Percentiles rank a stretch among this genome's conserved stretches.
Conservation (phyloP, 2,797 vertebrate genomes). For the Catharus ustulatus region DNA sequence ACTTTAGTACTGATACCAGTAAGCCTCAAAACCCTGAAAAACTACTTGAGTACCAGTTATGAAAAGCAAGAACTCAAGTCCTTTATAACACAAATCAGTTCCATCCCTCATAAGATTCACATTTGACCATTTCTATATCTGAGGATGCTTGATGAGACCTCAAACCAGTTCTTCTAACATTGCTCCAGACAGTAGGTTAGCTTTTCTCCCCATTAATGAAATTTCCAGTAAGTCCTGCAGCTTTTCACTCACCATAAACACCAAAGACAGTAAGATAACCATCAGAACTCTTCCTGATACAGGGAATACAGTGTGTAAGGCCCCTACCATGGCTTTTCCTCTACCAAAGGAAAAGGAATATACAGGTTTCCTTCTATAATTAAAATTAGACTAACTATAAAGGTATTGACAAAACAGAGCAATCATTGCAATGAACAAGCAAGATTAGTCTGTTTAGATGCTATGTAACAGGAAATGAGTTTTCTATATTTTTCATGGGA, state of each 20-base stretch:
- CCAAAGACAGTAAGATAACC: not conserved
- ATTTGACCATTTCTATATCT: not conserved
- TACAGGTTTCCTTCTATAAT: not conserved
- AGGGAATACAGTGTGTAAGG: not conserved
- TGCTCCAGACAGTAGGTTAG: not conserved
- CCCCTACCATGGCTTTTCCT: not conserved
- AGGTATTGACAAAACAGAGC: not conserved
- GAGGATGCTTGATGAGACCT: not conserved
- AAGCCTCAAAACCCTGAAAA: not conserved
- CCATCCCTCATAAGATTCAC: not conserved
- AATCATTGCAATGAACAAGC: not conserved
- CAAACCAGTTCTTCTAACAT: not conserved
- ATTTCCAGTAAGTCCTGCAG: not conserved
- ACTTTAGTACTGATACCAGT: not conserved
- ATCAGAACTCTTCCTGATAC: not conserved
- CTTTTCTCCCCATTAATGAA: not conserved
- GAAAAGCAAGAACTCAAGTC: not conserved
- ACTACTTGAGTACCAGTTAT: not conserved
- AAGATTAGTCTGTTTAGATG: not conserved
- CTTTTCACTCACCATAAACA: not conserved
- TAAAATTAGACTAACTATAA: not conserved
- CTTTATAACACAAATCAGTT: not conserved
- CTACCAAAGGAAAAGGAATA: not conserved
- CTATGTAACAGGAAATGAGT: not conserved
- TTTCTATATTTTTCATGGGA: not conserved